Conservation (phyloP, 1,140 invertebrate species). For the Idris sp. region DNA sequence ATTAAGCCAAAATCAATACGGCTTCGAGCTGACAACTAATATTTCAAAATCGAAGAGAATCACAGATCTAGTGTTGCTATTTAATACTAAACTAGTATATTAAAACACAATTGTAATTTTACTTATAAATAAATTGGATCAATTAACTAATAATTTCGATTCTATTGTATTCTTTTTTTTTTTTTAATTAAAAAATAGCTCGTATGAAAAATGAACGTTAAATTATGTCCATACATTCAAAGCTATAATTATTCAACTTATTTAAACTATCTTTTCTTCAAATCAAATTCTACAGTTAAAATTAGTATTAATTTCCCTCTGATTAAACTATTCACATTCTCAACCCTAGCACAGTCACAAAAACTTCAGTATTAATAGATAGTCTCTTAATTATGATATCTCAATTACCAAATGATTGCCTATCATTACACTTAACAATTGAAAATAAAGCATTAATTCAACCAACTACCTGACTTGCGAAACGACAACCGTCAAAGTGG, state of each 20-base stretch:
- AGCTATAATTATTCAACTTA: no score
- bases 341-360: slow-evolving; percentile 1
- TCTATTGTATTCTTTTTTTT: no score
- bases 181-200: no score
- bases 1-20: slow-evolving; percentile 30
- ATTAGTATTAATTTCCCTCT: no score
- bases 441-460: slow-evolving; percentile 22
- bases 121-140: no score
- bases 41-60: no score
- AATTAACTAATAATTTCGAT: no score
- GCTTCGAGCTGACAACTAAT: slow-evolving; percentile 20
- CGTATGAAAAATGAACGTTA: no score
- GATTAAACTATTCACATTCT: not conserved
- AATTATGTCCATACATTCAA: no score
- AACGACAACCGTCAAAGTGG: slow-evolving; percentile 11
- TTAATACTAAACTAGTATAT: no score
- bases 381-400: slow-evolving; percentile 33
- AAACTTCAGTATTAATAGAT: slow-evolving; percentile 19
- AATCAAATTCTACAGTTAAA: not conserved
- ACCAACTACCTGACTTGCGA: not conserved
- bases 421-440: slow-evolving; percentile 18
- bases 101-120: no score
- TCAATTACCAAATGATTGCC: slow-evolving; percentile 29
- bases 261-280: not conserved
- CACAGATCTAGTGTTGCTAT: no score